Evolutionary conservation across 2,113 vertebrate genomes (phyloP).

Genomic region (Lamprologus callipterus): DNA sequence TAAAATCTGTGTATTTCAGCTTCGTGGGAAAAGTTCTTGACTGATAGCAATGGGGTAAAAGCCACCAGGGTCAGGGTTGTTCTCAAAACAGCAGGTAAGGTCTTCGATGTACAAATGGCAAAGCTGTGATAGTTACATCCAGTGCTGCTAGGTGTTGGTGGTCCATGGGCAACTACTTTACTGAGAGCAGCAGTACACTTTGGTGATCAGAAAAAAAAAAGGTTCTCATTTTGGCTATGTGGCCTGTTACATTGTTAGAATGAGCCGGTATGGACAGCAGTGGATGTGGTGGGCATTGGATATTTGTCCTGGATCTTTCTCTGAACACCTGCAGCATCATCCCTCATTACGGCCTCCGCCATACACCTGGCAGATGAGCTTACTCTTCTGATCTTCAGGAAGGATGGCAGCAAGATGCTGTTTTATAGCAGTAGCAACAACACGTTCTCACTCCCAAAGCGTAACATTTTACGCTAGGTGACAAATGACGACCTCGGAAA

Average conservation of each 20-base stretch:
- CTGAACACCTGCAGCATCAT: neutral
- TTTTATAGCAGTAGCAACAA: neutral
- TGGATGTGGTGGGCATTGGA: neutral
- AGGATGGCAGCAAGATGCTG: neutral
- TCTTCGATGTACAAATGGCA: neutral
- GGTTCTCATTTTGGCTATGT: neutral
- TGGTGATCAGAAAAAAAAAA: neutral
- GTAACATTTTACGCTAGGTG: no score
- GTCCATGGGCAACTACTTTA: neutral
- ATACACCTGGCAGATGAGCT: neutral
- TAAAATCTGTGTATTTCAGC: neutral
- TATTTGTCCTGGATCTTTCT: neutral
- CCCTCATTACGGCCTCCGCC: neutral
- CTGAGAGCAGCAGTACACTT: neutral
- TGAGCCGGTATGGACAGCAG: neutral
- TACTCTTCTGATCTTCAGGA: neutral
- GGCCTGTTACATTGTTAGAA: neutral
- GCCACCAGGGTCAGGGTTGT: neutral
- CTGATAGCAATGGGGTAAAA: neutral
- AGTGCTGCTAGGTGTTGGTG: neutral
- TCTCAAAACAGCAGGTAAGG: neutral
- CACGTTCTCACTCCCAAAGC: no score
- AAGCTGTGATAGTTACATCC: neutral
- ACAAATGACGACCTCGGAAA: no score
- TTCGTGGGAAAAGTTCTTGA: neutral